Evolutionary conservation across 2,888 invertebrate genomes (phyloP), one percentile per base, ranked within the genome.

Genomic region (Allygus modestus): DNA sequence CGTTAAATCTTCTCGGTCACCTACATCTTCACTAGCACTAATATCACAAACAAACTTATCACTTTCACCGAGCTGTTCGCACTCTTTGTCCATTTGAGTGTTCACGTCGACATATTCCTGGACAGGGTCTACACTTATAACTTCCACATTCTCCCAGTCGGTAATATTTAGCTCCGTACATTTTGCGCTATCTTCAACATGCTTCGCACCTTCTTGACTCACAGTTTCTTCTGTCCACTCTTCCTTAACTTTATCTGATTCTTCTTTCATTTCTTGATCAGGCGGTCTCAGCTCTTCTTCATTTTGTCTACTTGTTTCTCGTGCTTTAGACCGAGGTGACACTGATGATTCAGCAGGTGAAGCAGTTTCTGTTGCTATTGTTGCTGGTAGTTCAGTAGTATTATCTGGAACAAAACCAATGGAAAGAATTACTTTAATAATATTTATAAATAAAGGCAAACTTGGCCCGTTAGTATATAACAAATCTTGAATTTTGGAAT

Each of bases 141-240:
- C 61, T 81, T 81, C 77, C 0, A 82, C 82, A n/a, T 84, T 82
- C 54, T 82, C 84, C 75, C 83, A 79, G 23, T 79, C 85, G 17
- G 69, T 41, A 46, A 83, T 73, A 20, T 81, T 81, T 20, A 75
- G 23, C 51, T 84, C 82, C 9, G 87, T 86, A 84, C 85, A 86
- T 28, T 77, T 51, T 65, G 75, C 65, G 12, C 81, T 51, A 0
- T 77, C 84, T 26, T 58, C 71, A 1, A 7, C 20, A 46, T 26
- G 61, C 84, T 79, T 73, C 84, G 51, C 84, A 86, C 71, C 84
- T 86, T 85, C 86, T 58, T 82, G 86, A 85, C 81, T 85, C 54
- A 82, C 73, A 28, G 26, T 54, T 82, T 82, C 43, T 26, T 41
- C 51, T 28, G 71, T 20, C 58, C 23, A 58, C 23, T 75, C 75